These are phyloP conservation scores for Avahi laniger DNA, from an alignment of 2,797 vertebrate genomes.

Conservation along the genomic window DNA sequence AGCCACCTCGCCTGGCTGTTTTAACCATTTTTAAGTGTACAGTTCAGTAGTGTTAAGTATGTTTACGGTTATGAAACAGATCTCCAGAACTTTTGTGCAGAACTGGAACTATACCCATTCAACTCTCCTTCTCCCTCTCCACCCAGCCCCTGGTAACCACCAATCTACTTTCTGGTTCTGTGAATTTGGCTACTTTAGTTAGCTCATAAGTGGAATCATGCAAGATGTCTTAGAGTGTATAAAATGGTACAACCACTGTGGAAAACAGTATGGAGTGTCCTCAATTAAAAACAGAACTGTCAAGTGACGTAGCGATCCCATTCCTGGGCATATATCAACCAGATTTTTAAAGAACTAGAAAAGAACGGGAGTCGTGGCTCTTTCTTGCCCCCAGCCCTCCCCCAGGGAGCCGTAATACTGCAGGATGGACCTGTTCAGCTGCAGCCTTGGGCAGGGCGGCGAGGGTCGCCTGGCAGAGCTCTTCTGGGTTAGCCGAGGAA, in stretches of 20 bases:
- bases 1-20: neutral
- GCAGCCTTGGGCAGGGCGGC: neutral
- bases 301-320: neutral
- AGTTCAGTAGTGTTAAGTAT: neutral
- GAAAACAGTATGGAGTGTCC: neutral
- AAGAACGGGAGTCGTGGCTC: neutral
- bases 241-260: neutral
- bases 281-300: neutral
- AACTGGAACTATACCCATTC: neutral
- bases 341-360: neutral
- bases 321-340: neutral
- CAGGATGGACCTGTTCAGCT: neutral
- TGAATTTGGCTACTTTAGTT: neutral
- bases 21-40: neutral
- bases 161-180: neutral
- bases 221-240: neutral
- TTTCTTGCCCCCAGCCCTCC: neutral
- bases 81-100: neutral
- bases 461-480: neutral
- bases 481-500: slow-evolving; percentile 44
- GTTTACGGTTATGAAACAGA: neutral
- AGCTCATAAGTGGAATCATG: neutral
- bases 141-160: neutral
- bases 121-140: neutral
- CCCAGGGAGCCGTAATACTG: neutral